These are phyloP conservation scores for Cephus spinipes DNA, from an alignment of 2,888 invertebrate genomes.

Conservation along the genomic window DNA sequence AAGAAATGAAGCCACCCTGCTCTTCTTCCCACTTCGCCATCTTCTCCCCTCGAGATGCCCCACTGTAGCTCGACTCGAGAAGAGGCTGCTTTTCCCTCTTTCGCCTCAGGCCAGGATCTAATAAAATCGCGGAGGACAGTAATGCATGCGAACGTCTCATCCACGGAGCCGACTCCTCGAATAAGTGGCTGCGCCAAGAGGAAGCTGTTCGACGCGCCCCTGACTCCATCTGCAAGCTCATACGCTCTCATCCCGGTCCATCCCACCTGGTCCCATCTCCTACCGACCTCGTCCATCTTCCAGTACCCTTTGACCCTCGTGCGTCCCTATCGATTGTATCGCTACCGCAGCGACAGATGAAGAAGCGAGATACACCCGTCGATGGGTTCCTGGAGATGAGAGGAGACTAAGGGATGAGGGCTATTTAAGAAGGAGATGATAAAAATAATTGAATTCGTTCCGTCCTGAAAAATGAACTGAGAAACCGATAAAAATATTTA, in stretches of 20 bases:
- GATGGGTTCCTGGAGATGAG: neutral
- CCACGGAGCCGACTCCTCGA: neutral
- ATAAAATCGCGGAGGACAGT: slow-evolving; percentile 22
- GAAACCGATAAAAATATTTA: neutral
- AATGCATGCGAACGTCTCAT: slow-evolving; percentile 17
- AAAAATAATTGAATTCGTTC: slow-evolving; percentile 43
- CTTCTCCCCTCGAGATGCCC: neutral
- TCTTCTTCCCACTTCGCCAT: slow-evolving; percentile 8
- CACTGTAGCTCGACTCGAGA: neutral
- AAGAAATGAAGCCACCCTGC: slow-evolving; percentile 51
- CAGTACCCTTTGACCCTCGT: neutral
- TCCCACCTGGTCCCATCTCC: neutral
- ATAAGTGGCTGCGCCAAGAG: neutral
- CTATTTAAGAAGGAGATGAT: slow-evolving; percentile 41
- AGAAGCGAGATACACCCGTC: neutral
- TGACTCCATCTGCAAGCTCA: neutral
- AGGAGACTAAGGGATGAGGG: slow-evolving; percentile 14
- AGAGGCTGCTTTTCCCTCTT: neutral
- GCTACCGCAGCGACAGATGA: neutral
- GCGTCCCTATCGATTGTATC: neutral
- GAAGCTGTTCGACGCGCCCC: neutral
- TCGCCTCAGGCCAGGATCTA: slow-evolving; percentile 12
- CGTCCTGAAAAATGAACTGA: slow-evolving; percentile 25
- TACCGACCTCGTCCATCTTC: neutral
- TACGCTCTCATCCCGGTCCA: neutral